phyloP scores from a whole-genome alignment of 2,113 vertebrate species.

The Odocoileus hemionus region DNA sequence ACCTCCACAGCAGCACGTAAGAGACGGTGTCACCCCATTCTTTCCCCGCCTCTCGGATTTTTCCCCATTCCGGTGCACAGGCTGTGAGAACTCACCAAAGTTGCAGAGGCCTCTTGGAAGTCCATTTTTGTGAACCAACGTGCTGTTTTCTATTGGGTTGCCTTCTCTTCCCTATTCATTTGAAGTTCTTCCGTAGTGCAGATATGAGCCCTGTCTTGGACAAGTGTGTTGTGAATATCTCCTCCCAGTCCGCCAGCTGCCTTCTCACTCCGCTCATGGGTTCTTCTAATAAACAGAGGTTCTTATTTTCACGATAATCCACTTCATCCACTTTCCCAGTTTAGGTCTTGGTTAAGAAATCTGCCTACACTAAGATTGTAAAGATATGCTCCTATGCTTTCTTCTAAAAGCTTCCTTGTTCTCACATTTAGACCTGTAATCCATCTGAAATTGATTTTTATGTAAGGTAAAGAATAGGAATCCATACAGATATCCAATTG shows the following conservation, averaged over 20 bases:
- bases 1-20: rapidly evolving
- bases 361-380: background rate
- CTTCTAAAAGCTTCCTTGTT: background rate
- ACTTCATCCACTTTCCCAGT: background rate
- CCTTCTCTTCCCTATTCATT: rapidly evolving
- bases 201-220: rapidly evolving
- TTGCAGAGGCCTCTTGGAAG: rapidly evolving
- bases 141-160: rapidly evolving
- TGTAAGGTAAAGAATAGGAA: background rate
- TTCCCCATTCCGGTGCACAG: rapidly evolving
- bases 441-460: conserved; percentile 22
- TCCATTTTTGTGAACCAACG: rapidly evolving
- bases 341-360: background rate
- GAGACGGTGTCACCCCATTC: rapidly evolving
- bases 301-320: background rate
- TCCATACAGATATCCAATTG: background rate
- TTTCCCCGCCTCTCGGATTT: rapidly evolving
- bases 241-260: rapidly evolving
- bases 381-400: rapidly evolving
- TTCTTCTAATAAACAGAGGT: background rate
- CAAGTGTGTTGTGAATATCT: rapidly evolving
- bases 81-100: rapidly evolving
- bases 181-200: rapidly evolving
- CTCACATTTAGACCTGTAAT: background rate
- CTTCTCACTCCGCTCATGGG: rapidly evolving